Evolutionary conservation across 2,797 vertebrate species (phyloP).

Genomic region (Otolemur crassicaudatus): DNA sequence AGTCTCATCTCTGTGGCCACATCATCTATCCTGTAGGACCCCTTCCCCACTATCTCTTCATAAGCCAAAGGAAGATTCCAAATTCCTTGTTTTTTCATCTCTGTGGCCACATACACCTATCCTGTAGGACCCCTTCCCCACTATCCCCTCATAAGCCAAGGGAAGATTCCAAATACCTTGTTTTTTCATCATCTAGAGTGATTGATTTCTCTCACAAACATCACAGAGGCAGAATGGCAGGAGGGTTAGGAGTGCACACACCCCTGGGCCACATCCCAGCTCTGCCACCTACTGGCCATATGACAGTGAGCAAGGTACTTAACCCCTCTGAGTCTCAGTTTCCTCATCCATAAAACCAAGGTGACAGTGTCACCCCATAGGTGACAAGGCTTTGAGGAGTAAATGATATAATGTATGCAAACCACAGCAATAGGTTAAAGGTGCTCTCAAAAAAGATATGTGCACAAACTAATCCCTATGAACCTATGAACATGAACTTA

Average conservation of each 20-base stretch:
- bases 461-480: not conserved
- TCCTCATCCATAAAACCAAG: not conserved
- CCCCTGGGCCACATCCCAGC: not conserved
- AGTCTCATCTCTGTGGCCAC: not conserved
- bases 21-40: not conserved
- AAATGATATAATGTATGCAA: not conserved
- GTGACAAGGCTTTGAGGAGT: not conserved
- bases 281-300: not conserved
- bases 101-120: not conserved
- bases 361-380: too few species aligned
- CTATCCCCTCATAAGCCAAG: too few species aligned
- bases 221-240: not conserved
- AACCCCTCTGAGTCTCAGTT: not conserved
- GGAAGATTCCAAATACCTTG: not conserved
- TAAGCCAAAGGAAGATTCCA: not conserved
- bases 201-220: not conserved
- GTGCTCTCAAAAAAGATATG: not conserved
- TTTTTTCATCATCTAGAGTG: not conserved
- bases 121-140: not conserved
- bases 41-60: not conserved
- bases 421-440: not conserved
- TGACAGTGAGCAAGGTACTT: not conserved
- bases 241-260: not conserved
- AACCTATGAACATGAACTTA: not conserved
- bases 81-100: not conserved